phyloP scores from a whole-genome alignment of 2,113 vertebrate species.

The Sakesphorus luctuosus region DNA sequence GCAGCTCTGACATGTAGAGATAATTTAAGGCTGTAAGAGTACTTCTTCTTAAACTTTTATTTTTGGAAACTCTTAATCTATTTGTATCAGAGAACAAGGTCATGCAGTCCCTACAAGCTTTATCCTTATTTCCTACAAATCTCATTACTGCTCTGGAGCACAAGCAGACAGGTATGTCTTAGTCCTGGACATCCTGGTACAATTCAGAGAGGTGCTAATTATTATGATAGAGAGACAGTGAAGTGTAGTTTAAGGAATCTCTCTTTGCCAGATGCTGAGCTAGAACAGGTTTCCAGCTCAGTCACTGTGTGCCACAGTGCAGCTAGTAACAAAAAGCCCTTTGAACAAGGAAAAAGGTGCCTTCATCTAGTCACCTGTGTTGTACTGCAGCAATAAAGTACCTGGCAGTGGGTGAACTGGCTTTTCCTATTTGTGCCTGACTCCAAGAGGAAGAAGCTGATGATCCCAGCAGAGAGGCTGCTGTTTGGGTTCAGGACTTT shows the following conservation, averaged over 20 bases:
- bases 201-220: not conserved
- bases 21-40: slow-evolving; percentile 17
- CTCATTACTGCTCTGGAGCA: slow-evolving; percentile 38
- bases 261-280: not conserved
- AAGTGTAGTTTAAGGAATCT: not conserved
- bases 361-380: not conserved
- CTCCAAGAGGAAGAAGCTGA: not conserved
- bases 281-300: not conserved
- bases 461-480: not conserved
- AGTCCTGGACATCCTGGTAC: not conserved
- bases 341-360: not conserved
- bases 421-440: not conserved
- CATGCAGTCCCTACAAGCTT: slow-evolving; percentile 26
- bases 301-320: not conserved
- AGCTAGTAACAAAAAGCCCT: not conserved
- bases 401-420: not conserved
- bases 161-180: not conserved
- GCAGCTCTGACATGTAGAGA: not conserved
- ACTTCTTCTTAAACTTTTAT: slow-evolving; percentile 58
- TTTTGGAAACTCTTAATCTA: slow-evolving; percentile 62
- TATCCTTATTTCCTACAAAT: slow-evolving; percentile 64
- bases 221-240: not conserved
- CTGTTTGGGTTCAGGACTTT: not conserved
- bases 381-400: not conserved
- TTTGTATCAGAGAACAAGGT: slow-evolving; percentile 55